Evolutionary conservation across 2,888 invertebrate species (phyloP).

Genomic region (Platypus cylindrus): DNA sequence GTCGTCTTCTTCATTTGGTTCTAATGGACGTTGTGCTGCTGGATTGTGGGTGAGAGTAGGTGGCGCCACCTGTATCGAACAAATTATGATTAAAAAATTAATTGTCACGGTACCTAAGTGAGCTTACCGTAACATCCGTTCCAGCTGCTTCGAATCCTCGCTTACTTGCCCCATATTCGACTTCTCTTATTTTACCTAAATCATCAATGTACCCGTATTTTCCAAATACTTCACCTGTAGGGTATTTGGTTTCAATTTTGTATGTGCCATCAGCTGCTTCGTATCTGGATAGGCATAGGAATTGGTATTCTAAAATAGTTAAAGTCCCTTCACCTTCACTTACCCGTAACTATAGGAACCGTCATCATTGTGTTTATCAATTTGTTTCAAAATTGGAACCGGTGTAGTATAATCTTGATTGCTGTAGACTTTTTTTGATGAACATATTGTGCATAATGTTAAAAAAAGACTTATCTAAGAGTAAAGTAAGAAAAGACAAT

Average conservation of each 20-base stretch:
- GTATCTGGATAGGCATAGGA: too few species aligned
- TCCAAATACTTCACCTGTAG: conserved; percentile 72
- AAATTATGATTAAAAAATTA: not conserved
- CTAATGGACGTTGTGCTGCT: conserved; percentile 28
- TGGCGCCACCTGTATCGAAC: conserved; percentile 60
- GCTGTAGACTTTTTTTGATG: too few species aligned
- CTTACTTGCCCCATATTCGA: conserved; percentile 74
- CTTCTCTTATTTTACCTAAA: conserved; percentile 58
- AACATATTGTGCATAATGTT: too few species aligned
- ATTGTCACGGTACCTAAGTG: too few species aligned
- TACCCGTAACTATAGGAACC: conserved; percentile 75
- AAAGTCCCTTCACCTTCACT: not conserved
- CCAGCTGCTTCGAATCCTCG: conserved; percentile 75
- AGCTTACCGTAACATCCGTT: conserved; percentile 46
- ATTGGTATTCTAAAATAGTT: not conserved
- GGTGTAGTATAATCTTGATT: conserved; percentile 64
- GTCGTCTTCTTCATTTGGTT: conserved; percentile 63
- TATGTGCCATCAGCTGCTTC: conserved; percentile 78
- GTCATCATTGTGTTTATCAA: conserved; percentile 75
- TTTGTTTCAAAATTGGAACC: conserved; percentile 69
- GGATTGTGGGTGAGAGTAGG: conserved; percentile 48
- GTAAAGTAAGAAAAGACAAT: too few species aligned
- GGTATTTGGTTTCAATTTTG: conserved; percentile 78
- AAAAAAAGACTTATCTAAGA: too few species aligned
- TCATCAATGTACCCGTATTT: conserved; percentile 85